Evolutionary conservation across 2,113 vertebrate genomes (phyloP).

Genomic region (Pogona vitticeps): DNA sequence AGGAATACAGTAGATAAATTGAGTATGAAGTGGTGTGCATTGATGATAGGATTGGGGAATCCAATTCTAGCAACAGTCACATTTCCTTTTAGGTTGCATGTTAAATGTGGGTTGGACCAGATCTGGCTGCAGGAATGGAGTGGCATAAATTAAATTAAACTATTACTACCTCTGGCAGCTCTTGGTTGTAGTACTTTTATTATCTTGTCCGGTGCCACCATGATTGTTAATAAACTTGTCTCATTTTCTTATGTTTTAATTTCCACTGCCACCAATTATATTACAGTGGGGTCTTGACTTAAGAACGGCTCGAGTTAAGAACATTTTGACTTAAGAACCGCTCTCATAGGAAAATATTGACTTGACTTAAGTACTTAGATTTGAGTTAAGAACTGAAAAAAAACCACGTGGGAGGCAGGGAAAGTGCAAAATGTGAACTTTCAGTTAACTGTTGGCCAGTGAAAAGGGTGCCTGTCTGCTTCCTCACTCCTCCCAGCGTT

Average conservation of each 20-base stretch:
- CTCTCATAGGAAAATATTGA: too few relatives aligned
- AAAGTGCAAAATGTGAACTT: too few relatives aligned
- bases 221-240: neutral
- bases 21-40: too few relatives aligned
- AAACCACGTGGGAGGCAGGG: too few relatives aligned
- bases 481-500: too few relatives aligned
- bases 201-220: neutral
- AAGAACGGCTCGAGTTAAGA: too few relatives aligned
- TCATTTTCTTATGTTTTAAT: neutral
- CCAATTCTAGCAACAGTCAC: neutral
- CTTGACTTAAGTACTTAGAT: too few relatives aligned
- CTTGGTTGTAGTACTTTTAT: neutral
- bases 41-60: neutral
- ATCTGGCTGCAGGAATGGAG: neutral
- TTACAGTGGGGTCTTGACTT: too few relatives aligned
- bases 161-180: neutral
- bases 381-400: too few relatives aligned
- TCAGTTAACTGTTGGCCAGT: too few relatives aligned
- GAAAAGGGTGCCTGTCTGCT: too few relatives aligned
- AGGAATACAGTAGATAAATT: neutral
- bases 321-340: too few relatives aligned
- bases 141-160: neutral
- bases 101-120: neutral
- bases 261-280: neutral
- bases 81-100: neutral